Evolutionary conservation across 2,113 vertebrate species (phyloP).

Genomic region (Pontoporia blainvillei): DNA sequence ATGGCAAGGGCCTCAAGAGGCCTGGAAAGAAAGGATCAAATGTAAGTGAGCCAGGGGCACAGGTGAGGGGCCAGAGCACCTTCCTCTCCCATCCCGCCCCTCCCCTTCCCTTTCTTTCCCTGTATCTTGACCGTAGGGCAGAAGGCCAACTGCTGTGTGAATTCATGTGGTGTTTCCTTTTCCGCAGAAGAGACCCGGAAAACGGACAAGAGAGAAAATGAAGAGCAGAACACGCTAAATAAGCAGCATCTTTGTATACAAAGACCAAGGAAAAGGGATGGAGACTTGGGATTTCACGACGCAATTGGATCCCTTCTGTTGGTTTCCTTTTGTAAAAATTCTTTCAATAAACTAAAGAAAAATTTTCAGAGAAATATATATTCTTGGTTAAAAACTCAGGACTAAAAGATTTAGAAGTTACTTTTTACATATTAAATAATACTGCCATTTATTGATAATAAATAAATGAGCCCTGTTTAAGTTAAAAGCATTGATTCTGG

Average conservation of each 20-base stretch:
- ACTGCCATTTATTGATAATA: neutral
- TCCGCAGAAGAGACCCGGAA: slow-evolving; percentile 94
- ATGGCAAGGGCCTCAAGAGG: slow-evolving; percentile 83
- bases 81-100: neutral
- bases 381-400: slow-evolving; percentile 24
- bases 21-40: slow-evolving; percentile 82
- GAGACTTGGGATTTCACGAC: neutral
- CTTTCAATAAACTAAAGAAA: slow-evolving; percentile 42
- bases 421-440: neutral
- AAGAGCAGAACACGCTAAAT: slow-evolving; percentile 83
- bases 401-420: slow-evolving; percentile 11
- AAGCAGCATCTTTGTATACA: neutral
- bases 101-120: neutral
- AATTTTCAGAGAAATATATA: neutral
- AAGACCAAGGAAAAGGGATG: neutral
- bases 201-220: slow-evolving; percentile 90
- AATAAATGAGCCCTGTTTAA: neutral
- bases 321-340: neutral
- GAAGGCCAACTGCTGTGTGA: neutral
- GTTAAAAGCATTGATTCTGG: neutral
- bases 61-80: neutral
- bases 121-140: neutral
- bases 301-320: neutral
- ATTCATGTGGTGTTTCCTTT: neutral
- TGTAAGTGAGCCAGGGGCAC: slow-evolving; percentile 73